Evolutionary conservation across 2,113 vertebrate genomes (phyloP).

Genomic region (Gnathonemus longibarbis): DNA sequence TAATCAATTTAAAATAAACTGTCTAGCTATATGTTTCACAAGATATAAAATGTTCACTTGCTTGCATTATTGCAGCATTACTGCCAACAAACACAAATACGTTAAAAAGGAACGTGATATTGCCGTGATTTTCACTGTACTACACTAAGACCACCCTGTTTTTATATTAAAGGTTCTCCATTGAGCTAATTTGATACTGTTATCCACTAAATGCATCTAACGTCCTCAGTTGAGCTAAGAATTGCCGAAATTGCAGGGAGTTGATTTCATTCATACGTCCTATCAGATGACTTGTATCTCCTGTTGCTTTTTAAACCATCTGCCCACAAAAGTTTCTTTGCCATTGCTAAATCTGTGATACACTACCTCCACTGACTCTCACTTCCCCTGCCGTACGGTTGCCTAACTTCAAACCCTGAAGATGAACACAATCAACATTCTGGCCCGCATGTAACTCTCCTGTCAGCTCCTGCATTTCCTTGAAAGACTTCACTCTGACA

Average conservation of each 20-base stretch:
- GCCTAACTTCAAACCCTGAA: not conserved
- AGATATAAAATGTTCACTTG: not conserved
- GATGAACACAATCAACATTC: not conserved
- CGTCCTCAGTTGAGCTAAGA: not conserved
- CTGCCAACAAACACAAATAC: not conserved
- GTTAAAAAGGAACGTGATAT: not conserved
- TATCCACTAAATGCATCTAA: not conserved
- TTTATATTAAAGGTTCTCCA: not conserved
- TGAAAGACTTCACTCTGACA: not conserved
- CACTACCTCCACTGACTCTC: not conserved
- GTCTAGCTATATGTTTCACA: not conserved
- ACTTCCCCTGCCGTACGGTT: not conserved
- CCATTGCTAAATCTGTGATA: not conserved
- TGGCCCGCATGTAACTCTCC: not conserved
- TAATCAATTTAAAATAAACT: not conserved
- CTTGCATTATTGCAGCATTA: not conserved
- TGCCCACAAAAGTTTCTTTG: not conserved
- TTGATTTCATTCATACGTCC: not conserved
- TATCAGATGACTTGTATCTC: not conserved
- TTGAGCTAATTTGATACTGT: not conserved
- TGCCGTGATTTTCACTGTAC: not conserved
- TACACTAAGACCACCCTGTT: not conserved
- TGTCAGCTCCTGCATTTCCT: not conserved
- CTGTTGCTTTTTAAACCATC: not conserved
- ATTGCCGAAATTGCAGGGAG: not conserved